These are phyloP conservation scores for Dermatemys mawii DNA, from an alignment of 2,113 vertebrate genomes.

Conservation along the genomic window DNA sequence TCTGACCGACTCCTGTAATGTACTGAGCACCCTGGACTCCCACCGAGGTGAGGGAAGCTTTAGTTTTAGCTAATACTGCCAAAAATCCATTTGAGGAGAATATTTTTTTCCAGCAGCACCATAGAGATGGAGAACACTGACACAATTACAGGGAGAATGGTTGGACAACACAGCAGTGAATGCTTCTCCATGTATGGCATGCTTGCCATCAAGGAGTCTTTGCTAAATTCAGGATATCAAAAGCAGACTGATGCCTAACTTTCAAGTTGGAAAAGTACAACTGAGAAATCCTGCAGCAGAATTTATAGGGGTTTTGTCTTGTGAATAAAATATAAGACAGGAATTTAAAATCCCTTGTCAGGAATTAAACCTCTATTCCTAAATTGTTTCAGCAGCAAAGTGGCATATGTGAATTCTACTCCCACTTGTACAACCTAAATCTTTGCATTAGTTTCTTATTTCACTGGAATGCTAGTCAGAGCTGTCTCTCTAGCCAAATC, in stretches of 20 bases:
- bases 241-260: neutral
- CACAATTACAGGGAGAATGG: neutral
- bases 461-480: neutral
- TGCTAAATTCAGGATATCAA: neutral
- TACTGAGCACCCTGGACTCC: neutral
- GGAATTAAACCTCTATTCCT: neutral
- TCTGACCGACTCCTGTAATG: neutral
- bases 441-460: neutral
- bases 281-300: neutral
- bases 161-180: neutral
- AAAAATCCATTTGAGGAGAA: accelerated
- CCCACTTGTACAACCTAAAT: neutral
- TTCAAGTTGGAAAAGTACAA: neutral
- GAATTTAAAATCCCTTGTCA: neutral
- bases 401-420: neutral
- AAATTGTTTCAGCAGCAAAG: neutral
- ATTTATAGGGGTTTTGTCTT: neutral
- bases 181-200: neutral
- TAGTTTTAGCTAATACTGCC: neutral
- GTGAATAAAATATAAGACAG: neutral
- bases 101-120: neutral
- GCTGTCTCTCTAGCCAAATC: neutral
- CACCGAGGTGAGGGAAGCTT: neutral
- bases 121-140: neutral
- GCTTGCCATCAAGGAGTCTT: neutral